A percentile compares a stretch with the other conserved stretches of the same genome.
phyloP scores from a whole-genome alignment of 2,888 invertebrate species.

The Horisme vitalbata region DNA sequence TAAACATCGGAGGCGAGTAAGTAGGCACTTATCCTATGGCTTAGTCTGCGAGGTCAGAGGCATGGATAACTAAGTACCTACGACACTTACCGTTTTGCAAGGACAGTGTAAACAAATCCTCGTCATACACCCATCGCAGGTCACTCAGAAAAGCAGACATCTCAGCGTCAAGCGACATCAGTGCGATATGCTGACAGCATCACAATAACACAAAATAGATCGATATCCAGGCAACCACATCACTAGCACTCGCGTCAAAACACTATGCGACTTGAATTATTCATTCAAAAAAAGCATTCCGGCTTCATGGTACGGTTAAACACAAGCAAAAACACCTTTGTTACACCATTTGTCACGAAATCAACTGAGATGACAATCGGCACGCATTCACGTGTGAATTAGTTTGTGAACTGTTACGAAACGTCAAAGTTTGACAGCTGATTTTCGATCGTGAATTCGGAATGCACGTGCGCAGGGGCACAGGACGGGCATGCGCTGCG shows the following conservation, averaged over 20 bases:
- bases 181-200: constrained; percentile 67
- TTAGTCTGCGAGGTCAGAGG: constrained; percentile 10
- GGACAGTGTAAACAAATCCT: constrained; percentile 75
- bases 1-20: constrained; percentile 11
- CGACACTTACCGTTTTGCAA: constrained; percentile 75
- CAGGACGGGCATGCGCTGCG: constrained; percentile 58
- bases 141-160: constrained; percentile 78
- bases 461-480: constrained; percentile 60
- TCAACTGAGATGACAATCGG: constrained; percentile 33
- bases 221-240: constrained; percentile 56
- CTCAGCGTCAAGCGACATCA: constrained; percentile 75
- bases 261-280: constrained; percentile 43
- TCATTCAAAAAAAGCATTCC: constrained; percentile 49
- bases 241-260: constrained; percentile 58
- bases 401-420: constrained; percentile 55
- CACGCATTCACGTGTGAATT: constrained; percentile 25
- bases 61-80: constrained; percentile 7
- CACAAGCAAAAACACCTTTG: constrained; percentile 11
- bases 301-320: constrained; percentile 45
- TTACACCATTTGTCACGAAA: constrained; percentile 20
- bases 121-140: constrained; percentile 77
- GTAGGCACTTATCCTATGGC: constrained; percentile 14
- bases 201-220: constrained; percentile 51
- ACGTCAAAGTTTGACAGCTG: constrained; percentile 73
- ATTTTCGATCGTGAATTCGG: constrained; percentile 57